phyloP scores from a whole-genome alignment of 2,113 vertebrate genomes.

The Pachyramphus minor region DNA sequence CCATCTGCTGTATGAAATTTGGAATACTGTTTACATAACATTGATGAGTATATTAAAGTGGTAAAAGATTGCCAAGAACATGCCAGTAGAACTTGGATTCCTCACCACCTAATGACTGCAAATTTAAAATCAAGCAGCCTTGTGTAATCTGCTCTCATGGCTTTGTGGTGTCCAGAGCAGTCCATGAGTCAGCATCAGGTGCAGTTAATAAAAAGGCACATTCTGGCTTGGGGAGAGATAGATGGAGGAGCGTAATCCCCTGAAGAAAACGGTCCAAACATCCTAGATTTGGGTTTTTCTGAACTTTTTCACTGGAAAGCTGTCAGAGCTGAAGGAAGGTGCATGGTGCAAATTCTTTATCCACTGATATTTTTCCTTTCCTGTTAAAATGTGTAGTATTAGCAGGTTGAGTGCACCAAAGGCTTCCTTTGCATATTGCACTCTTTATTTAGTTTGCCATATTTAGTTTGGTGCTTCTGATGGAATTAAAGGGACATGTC shows the following conservation, averaged over 20 bases:
- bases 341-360: not conserved
- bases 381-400: not conserved
- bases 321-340: not conserved
- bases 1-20: not conserved
- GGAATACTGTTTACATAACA: not conserved
- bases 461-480: not conserved
- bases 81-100: not conserved
- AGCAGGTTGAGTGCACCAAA: not conserved
- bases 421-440: accelerated
- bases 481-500: not conserved
- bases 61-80: not conserved
- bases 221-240: not conserved
- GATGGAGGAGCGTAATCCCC: not conserved
- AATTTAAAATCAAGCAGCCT: constrained; percentile 18
- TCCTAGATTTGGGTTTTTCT: not conserved
- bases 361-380: not conserved
- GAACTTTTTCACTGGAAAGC: not conserved
- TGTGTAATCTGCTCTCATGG: not conserved
- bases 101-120: not conserved
- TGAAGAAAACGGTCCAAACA: not conserved
- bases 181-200: constrained; percentile 46
- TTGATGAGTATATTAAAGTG: not conserved
- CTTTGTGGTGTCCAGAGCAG: not conserved
- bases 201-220: not conserved
- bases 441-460: not conserved